Conservation (phyloP, 2,888 invertebrate genomes). For the Coenonympha glycerion region DNA sequence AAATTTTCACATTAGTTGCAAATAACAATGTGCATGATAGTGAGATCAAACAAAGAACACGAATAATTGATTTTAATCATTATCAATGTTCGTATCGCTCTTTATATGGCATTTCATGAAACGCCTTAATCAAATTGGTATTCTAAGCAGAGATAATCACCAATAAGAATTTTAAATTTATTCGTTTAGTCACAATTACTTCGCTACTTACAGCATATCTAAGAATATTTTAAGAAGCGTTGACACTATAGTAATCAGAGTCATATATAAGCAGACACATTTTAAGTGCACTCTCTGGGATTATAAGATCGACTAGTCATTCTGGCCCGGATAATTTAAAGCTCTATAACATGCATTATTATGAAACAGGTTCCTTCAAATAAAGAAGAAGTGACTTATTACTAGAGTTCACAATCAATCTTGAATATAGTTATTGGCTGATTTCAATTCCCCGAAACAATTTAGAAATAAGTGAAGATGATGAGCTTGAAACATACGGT, state of each 20-base stretch:
- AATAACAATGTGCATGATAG: background rate
- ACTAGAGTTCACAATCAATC: background rate
- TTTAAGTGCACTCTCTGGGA: slow-evolving; percentile 8
- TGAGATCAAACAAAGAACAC: background rate
- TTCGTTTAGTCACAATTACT: background rate
- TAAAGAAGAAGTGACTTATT: background rate
- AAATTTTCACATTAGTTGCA: background rate
- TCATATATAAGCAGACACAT: background rate
- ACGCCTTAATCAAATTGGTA: slow-evolving; percentile 4
- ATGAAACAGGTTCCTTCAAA: background rate
- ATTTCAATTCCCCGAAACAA: background rate
- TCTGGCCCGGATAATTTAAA: slow-evolving; percentile 9
- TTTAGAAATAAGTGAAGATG: too few relatives aligned
- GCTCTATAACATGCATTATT: background rate
- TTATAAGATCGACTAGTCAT: slow-evolving; percentile 1
- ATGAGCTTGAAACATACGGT: too few relatives aligned
- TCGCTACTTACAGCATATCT: background rate
- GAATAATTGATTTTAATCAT: background rate
- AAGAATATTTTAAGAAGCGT: background rate
- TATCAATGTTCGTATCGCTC: background rate
- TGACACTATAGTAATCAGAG: background rate
- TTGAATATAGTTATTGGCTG: background rate
- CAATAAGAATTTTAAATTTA: background rate
- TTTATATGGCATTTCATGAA: slow-evolving; percentile 1
- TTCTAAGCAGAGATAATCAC: background rate